A percentile compares a stretch with the other conserved stretches of the same genome.
Evolutionary conservation across 2,113 vertebrate genomes (phyloP).

Genomic region (Carollia perspicillata): DNA sequence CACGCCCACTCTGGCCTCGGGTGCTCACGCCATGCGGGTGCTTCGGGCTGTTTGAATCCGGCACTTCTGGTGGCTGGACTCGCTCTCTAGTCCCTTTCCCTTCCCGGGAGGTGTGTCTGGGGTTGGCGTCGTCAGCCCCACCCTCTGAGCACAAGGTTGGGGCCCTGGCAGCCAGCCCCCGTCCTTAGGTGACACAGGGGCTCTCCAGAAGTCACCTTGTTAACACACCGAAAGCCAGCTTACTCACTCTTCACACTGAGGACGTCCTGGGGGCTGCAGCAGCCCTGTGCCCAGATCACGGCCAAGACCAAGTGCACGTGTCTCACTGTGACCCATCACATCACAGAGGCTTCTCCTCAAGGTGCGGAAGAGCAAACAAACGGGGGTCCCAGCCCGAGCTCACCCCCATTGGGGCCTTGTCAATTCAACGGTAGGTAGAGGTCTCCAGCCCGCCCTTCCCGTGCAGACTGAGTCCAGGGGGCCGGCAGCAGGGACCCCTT

Average conservation of each 20-base stretch:
- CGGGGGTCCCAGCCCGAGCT: background rate
- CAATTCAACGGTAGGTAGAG: too few species aligned
- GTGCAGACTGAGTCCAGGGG: background rate
- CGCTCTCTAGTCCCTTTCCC: background rate
- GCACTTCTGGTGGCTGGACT: background rate
- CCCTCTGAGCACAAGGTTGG: background rate
- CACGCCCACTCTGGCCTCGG: too few species aligned
- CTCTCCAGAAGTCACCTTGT: background rate
- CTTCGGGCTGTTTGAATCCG: background rate
- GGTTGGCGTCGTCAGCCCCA: background rate
- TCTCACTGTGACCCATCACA: background rate
- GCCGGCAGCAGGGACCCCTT: background rate
- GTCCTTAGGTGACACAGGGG: background rate
- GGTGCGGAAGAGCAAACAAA: background rate
- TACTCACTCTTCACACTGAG: background rate
- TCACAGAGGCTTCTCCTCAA: background rate
- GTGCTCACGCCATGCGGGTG: too few species aligned
- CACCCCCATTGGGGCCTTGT: background rate
- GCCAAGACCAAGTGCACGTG: background rate
- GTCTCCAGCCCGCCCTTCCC: background rate
- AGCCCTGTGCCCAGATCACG: background rate
- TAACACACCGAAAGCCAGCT: background rate
- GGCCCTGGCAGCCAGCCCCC: background rate
- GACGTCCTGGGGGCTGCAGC: background rate
- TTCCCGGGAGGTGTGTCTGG: background rate